Percentiles rank a stretch among this genome's conserved stretches.
Evolutionary conservation across 2,888 invertebrate species (phyloP).

Genomic region (Drosophila anomalipes): DNA sequence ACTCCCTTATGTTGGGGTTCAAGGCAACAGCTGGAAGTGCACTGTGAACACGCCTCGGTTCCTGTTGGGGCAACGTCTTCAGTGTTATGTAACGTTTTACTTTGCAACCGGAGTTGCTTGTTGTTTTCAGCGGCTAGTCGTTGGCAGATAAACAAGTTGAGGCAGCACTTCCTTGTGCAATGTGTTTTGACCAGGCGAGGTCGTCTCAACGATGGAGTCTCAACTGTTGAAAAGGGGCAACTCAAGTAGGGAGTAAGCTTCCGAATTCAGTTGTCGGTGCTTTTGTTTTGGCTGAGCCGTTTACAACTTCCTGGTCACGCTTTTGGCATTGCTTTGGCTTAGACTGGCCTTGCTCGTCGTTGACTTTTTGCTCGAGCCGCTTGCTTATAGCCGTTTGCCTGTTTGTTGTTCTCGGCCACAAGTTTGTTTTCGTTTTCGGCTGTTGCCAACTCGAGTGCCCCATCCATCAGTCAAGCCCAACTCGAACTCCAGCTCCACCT

Average conservation of each 20-base stretch:
- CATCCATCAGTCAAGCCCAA: slow-evolving; percentile 60
- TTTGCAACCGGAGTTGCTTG: slow-evolving; percentile 41
- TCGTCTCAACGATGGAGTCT: slow-evolving; percentile 51
- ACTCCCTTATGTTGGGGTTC: slow-evolving; percentile 23
- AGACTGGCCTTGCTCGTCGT: slow-evolving; percentile 43
- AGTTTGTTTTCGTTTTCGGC: slow-evolving; percentile 74
- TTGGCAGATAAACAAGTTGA: slow-evolving; percentile 62
- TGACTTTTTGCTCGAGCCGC: slow-evolving; percentile 41
- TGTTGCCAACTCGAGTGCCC: slow-evolving; percentile 69
- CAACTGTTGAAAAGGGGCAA: slow-evolving; percentile 12
- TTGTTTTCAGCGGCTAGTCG: slow-evolving; percentile 40
- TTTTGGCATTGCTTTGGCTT: slow-evolving; percentile 61
- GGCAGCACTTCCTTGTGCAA: slow-evolving; percentile 62
- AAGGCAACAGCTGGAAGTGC: slow-evolving; percentile 34
- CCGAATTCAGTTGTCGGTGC: slow-evolving; percentile 45
- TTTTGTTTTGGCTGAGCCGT: slow-evolving; percentile 68
- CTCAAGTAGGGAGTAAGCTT: not conserved
- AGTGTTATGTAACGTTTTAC: slow-evolving; percentile 47
- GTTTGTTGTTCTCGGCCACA: slow-evolving; percentile 68
- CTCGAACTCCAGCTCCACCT: slow-evolving; percentile 14
- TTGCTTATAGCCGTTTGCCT: slow-evolving; percentile 44
- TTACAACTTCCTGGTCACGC: slow-evolving; percentile 82
- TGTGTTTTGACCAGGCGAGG: slow-evolving; percentile 61
- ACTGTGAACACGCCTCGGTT: slow-evolving; percentile 26
- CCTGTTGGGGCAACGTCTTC: slow-evolving; percentile 42